phyloP scores from a whole-genome alignment of 2,113 vertebrate genomes.

The Puma concolor region DNA sequence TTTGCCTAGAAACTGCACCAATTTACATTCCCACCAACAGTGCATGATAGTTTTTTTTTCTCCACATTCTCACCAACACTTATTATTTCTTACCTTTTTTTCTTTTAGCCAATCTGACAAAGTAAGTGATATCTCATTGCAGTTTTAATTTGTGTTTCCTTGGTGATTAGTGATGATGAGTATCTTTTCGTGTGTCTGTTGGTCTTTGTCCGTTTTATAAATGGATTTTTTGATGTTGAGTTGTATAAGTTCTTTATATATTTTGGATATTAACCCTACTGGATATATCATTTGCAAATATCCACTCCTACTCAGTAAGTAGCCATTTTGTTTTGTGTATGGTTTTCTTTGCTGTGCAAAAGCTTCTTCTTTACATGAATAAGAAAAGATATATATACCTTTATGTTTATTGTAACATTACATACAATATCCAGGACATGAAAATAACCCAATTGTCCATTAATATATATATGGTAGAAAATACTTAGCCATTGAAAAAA shows the following conservation, averaged over 20 bases:
- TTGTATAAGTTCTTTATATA: not conserved
- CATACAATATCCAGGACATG: not conserved
- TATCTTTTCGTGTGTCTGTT: not conserved
- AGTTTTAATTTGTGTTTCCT: not conserved
- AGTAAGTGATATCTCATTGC: not conserved
- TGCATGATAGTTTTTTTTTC: not conserved
- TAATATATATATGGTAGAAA: no score
- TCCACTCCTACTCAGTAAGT: not conserved
- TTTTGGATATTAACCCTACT: not conserved
- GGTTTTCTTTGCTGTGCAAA: not conserved
- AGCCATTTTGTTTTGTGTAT: not conserved
- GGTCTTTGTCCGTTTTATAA: not conserved
- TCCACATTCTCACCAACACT: not conserved
- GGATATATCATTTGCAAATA: not conserved
- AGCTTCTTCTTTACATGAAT: not conserved
- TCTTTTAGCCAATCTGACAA: not conserved
- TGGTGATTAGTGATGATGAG: not conserved
- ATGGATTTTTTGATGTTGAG: not conserved
- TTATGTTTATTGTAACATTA: not conserved
- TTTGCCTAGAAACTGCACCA: not conserved
- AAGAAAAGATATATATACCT: not conserved
- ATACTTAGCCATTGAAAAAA: not conserved
- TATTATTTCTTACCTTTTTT: not conserved
- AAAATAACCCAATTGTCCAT: not conserved
- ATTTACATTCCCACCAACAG: not conserved